Percentiles rank a stretch among this genome's conserved stretches.
These are phyloP conservation scores for Protonemura montana DNA, from an alignment of 2,888 invertebrate species.

Conservation along the genomic window DNA sequence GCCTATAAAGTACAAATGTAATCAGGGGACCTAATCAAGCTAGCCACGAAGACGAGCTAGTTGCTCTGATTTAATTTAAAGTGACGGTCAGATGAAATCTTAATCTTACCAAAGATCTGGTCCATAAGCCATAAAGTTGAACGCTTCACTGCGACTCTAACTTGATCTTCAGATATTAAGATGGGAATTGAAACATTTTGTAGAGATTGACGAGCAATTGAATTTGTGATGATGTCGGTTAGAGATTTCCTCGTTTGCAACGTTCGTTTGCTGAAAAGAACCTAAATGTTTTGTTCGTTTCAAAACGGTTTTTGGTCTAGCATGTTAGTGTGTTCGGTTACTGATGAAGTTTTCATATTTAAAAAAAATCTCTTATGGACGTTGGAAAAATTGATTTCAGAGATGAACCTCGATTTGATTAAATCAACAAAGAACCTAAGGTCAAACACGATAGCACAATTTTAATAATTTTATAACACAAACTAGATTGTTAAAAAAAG, in stretches of 20 bases:
- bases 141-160: not conserved
- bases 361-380: not conserved
- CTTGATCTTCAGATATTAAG: not conserved
- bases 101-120: not conserved
- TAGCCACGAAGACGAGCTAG: not conserved
- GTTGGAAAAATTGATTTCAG: not conserved
- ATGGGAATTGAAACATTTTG: not conserved
- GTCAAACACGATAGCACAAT: slow-evolving; percentile 34
- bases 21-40: slow-evolving; percentile 20
- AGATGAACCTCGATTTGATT: not conserved
- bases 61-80: slow-evolving; percentile 21
- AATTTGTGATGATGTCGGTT: not conserved
- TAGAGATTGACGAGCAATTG: not conserved
- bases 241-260: not conserved
- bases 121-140: not conserved
- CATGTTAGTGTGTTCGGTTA: no score
- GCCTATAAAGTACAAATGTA: slow-evolving; percentile 12
- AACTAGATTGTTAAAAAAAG: slow-evolving; percentile 28
- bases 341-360: not conserved
- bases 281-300: no score
- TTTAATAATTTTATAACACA: slow-evolving; percentile 24
- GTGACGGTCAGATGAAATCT: slow-evolving; percentile 19
- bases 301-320: no score
- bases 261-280: not conserved
- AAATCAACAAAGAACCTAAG: slow-evolving; percentile 29